Evolutionary conservation across 2,888 invertebrate species (phyloP).

Genomic region (Octodonta nipae): DNA sequence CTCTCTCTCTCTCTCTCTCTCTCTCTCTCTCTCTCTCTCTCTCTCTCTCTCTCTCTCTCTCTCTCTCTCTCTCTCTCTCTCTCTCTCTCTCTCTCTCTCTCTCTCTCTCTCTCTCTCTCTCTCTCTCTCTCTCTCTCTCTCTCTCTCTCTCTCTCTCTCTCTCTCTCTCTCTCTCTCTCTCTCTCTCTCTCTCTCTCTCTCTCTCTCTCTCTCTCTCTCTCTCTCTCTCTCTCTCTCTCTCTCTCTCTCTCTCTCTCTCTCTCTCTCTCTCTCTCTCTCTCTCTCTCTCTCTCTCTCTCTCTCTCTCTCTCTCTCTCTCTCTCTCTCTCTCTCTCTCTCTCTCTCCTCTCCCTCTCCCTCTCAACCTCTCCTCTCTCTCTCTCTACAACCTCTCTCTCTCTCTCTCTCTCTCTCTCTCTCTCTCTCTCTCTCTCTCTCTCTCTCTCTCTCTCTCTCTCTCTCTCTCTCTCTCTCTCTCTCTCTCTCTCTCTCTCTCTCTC

Average conservation of each 20-base stretch:
- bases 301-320: background rate
- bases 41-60: no score
- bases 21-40: background rate
- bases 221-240: background rate
- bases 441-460: background rate
- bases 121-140: background rate
- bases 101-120: background rate
- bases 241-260: background rate
- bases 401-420: background rate
- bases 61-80: background rate
- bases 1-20: background rate
- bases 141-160: background rate
- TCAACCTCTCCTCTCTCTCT: background rate
- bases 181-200: background rate
- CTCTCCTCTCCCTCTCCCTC: background rate
- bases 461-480: background rate
- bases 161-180: background rate
- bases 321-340: background rate
- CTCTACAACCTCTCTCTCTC: no score
- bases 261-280: background rate
- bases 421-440: background rate
- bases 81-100: background rate
- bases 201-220: background rate
- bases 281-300: background rate
- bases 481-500: background rate